Base-by-base conservation (phyloP, 2,888 invertebrate species). In the Tridacna crocea region DNA sequence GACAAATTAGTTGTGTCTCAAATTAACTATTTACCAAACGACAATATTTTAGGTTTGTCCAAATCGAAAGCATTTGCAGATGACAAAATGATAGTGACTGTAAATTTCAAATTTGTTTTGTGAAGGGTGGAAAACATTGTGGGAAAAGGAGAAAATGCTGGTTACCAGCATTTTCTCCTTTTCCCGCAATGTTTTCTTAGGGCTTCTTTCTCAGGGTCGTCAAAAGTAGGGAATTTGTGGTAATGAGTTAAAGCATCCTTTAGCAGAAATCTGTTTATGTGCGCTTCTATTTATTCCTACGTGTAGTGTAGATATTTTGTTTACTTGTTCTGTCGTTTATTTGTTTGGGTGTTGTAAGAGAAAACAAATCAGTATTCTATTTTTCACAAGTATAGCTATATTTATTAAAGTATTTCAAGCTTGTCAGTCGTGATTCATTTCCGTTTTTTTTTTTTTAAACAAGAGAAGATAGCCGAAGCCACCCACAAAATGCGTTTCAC, bases 351-450 rank as follows among this genome's bases (percentile, higher is more conserved):
- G 55, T 55, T 55, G 55, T 55, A 19, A 55, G 10, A 55, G 15
- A 26, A 65, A 13, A 65, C 65, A 26, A 27, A 65, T 26, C 65
- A 65, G 65, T 65, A 65, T 65, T 65, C 65, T 13, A 26, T 65
- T 65, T 65, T 26, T 65, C 65, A 65, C 65, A 65, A 26, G 27
- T 65, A 26, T 65, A 55, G 15, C 61, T 61, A 65, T 65, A 65
- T 65, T 65, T 65, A 65, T 65, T 65, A 65, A 65, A 65, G 17
- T 26, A 17, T 22, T 26, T 65, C 65, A 65, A 26, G 17, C 65
- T 65, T 60, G 12, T 60, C 15, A 60, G 24, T 60, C 36, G 8
- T 4, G 8, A 36, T 36, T 36, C 8, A 8, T 36, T 2, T 36
- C 3, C 36, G 2, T 36, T 36, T 36, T 4, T 36, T 36, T 8